A percentile compares a stretch with the other conserved stretches of the same genome.
These are phyloP conservation scores for Drosophila busckii DNA, from an alignment of 1,140 invertebrate genomes.

Conservation along the genomic window DNA sequence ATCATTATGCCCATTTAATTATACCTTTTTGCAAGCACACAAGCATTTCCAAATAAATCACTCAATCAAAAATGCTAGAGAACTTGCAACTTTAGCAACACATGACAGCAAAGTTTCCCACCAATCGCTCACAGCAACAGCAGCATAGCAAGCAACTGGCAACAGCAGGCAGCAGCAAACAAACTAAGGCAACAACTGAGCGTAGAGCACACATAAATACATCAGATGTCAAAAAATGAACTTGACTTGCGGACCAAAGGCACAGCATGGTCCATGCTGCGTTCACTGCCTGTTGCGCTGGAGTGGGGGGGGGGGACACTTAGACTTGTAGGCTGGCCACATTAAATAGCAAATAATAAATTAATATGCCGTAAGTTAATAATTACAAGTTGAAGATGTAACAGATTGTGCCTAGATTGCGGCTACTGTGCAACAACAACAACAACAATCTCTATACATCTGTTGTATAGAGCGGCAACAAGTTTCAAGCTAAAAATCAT, in stretches of 20 bases:
- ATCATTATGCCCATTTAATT: conserved; percentile 75
- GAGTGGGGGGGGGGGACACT: neutral
- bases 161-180: conserved; percentile 18
- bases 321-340: conserved; percentile 56
- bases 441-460: conserved; percentile 38
- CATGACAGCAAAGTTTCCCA: conserved; percentile 72
- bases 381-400: conserved; percentile 61
- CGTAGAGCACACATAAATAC: conserved; percentile 64
- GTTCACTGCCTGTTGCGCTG: no score
- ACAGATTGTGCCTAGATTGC: conserved; percentile 51
- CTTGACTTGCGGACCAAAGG: conserved; percentile 53
- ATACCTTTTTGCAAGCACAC: conserved; percentile 67
- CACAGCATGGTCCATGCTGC: conserved; percentile 33
- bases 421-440: conserved; percentile 55
- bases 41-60: conserved; percentile 75
- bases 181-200: conserved; percentile 6
- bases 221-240: conserved; percentile 74
- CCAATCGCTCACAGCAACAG: conserved; percentile 64
- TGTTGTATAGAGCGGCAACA: conserved; percentile 15
- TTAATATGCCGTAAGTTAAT: conserved; percentile 77
- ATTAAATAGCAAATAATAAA: conserved; percentile 76
- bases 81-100: conserved; percentile 40
- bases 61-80: conserved; percentile 67
- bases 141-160: conserved; percentile 3
- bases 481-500: conserved; percentile 32